phyloP scores from a whole-genome alignment of 2,797 vertebrate species.

The Decapterus maruadsi region DNA sequence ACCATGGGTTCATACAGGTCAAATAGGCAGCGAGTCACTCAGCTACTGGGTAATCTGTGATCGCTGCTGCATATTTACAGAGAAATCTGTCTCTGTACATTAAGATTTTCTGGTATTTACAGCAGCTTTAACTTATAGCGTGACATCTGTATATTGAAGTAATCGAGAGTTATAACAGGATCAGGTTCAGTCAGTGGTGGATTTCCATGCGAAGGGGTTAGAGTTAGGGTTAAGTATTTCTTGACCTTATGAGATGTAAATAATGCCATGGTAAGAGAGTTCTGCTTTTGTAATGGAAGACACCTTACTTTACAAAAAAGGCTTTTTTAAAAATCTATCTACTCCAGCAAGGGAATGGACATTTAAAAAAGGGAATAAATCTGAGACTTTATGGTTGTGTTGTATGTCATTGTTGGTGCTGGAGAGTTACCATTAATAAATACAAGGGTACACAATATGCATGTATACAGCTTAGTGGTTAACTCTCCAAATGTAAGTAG shows the following conservation, averaged over 20 bases:
- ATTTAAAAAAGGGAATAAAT: neutral
- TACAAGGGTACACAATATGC: neutral
- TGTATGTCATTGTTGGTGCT: neutral
- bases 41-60: constrained; percentile 35
- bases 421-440: constrained; percentile 1
- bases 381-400: too few species aligned
- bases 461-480: constrained; percentile 5
- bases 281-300: neutral
- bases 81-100: constrained; percentile 48
- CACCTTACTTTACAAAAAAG: neutral
- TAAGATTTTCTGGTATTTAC: constrained; percentile 62
- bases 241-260: constrained; percentile 45
- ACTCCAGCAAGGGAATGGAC: neutral
- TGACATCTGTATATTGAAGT: constrained; percentile 52
- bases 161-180: constrained; percentile 55
- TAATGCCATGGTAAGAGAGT: constrained; percentile 22
- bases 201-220: constrained; percentile 19
- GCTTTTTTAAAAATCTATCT: neutral
- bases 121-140: constrained; percentile 48
- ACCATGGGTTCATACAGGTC: constrained; percentile 55
- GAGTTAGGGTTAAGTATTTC: constrained; percentile 20
- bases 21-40: constrained; percentile 52
- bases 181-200: constrained; percentile 11
- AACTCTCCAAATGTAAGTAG: constrained; percentile 35
- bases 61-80: constrained; percentile 36